phyloP scores from a whole-genome alignment of 2,888 invertebrate species.

The Odontocerum albicorne region DNA sequence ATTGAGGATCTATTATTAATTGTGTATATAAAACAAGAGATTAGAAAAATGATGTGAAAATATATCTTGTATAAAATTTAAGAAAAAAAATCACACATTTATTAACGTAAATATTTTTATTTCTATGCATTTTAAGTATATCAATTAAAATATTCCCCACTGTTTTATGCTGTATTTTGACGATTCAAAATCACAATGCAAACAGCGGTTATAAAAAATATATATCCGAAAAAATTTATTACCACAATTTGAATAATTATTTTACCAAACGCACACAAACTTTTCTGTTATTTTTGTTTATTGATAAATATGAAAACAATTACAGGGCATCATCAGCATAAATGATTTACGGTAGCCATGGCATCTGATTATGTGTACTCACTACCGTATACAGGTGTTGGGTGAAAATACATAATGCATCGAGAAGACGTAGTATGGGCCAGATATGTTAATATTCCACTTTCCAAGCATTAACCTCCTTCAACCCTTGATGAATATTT shows the following conservation, averaged over 20 bases:
- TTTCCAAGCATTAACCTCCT: neutral
- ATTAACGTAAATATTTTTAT: neutral
- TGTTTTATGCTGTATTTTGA: constrained; percentile 23
- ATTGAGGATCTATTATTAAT: too few relatives aligned
- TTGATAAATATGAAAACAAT: constrained; percentile 9
- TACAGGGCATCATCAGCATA: constrained; percentile 17
- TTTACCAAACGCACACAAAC: neutral
- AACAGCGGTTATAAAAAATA: neutral
- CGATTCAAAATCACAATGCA: too few relatives aligned
- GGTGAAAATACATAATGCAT: constrained; percentile 2
- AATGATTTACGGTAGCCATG: constrained; percentile 23
- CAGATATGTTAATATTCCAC: constrained; percentile 15
- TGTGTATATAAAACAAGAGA: too few relatives aligned
- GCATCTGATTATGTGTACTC: neutral
- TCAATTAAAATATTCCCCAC: constrained; percentile 34
- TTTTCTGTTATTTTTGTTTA: neutral
- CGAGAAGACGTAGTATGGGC: neutral
- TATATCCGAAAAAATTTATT: neutral
- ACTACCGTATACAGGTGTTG: constrained; percentile 15
- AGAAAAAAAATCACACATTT: too few relatives aligned
- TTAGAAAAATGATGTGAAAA: too few relatives aligned
- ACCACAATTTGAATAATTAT: neutral
- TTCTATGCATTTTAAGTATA: neutral
- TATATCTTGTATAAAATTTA: too few relatives aligned
- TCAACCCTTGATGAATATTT: neutral